These are phyloP conservation scores for Coryphaenoides rupestris DNA, from an alignment of 2,113 vertebrate genomes.

Conservation along the genomic window DNA sequence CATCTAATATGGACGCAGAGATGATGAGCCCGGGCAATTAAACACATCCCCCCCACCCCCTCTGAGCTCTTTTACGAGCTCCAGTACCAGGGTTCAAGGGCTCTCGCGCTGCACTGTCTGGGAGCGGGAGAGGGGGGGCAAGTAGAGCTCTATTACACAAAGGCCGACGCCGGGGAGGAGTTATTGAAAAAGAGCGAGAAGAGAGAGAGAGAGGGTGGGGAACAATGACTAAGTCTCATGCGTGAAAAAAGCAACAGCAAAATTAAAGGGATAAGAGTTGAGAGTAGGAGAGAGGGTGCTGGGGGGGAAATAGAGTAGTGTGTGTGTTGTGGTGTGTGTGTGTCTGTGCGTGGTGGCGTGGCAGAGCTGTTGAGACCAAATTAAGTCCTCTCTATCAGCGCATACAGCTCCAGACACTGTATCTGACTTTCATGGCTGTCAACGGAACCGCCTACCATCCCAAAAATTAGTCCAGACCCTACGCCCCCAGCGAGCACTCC, in stretches of 20 bases:
- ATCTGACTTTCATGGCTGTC: too few relatives aligned
- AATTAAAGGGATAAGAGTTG: constrained; percentile 43
- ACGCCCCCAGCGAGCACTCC: too few relatives aligned
- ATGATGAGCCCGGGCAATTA: constrained; percentile 87
- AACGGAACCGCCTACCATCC: too few relatives aligned
- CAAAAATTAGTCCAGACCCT: too few relatives aligned
- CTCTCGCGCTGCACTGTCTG: constrained; percentile 77
- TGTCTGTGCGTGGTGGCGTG: constrained; percentile 12
- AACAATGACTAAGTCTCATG: constrained; percentile 55
- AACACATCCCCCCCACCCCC: too few relatives aligned
- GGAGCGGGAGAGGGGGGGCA: constrained; percentile 80
- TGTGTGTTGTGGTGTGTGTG: too few relatives aligned
- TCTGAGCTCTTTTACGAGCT: constrained; percentile 77
- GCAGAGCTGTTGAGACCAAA: constrained; percentile 29
- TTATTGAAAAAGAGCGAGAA: constrained; percentile 67
- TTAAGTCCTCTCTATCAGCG: constrained; percentile 50
- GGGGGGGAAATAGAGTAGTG: constrained; percentile 11
- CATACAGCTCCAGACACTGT: constrained; percentile 38
- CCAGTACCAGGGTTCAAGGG: constrained; percentile 78
- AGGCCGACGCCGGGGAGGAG: constrained; percentile 46
- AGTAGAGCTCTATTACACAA: constrained; percentile 72
- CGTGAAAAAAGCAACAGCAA: constrained; percentile 66
- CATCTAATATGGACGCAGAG: constrained; percentile 85
- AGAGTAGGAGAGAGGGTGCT: constrained; percentile 23
- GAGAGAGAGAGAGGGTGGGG: too few relatives aligned